Evolutionary conservation across 37 sponge, comb jelly and placozoan genomes (phyloP).

Genomic region (Petrosia ficiformis): DNA sequence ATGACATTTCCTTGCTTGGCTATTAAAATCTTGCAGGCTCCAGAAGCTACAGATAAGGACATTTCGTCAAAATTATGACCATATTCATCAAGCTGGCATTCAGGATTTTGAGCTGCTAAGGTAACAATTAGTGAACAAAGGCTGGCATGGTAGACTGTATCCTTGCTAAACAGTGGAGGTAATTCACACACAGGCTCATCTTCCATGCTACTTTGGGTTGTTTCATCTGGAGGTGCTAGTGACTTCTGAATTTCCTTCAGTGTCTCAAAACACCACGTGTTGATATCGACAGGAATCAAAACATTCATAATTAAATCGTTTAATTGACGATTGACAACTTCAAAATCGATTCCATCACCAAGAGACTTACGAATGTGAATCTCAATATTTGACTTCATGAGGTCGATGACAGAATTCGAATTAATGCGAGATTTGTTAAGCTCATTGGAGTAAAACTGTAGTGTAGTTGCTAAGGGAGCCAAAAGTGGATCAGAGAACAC

Average conservation of each 20-base stretch:
- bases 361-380: background rate
- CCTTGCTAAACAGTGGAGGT: constrained; percentile 34
- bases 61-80: constrained; percentile 29
- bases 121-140: constrained; percentile 37
- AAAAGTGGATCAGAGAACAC: background rate
- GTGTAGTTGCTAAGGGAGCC: background rate
- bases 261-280: constrained; percentile 2
- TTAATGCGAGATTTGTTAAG: background rate
- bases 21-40: constrained; percentile 36
- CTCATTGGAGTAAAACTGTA: background rate
- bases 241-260: background rate
- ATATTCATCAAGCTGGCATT: background rate
- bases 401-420: background rate
- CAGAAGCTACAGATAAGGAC: constrained; percentile 25
- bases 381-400: background rate
- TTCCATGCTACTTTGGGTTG: background rate
- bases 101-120: background rate
- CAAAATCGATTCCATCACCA: background rate
- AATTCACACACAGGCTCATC: background rate
- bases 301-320: background rate
- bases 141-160: constrained; percentile 48
- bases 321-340: background rate
- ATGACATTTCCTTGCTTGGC: constrained; percentile 21
- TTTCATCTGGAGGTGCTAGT: background rate
- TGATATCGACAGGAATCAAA: background rate